These are phyloP conservation scores for Monochamus alternatus DNA, from an alignment of 2,888 invertebrate genomes.

Conservation along the genomic window DNA sequence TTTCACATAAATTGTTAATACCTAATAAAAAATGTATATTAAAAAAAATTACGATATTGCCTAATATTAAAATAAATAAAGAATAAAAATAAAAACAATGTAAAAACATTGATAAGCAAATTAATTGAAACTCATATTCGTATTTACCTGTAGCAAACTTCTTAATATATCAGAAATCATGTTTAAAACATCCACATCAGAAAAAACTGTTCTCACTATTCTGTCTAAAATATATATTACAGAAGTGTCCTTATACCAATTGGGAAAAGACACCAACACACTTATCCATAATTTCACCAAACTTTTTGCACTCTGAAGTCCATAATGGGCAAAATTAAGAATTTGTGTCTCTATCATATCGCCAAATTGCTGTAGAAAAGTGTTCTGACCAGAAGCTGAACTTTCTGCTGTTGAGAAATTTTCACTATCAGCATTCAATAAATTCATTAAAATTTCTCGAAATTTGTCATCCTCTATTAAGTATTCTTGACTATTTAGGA, in stretches of 20 bases:
- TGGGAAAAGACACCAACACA: constrained; percentile 76
- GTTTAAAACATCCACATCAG: constrained; percentile 74
- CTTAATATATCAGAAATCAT: constrained; percentile 71
- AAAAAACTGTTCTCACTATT: constrained; percentile 78
- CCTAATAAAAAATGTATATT: too few species aligned
- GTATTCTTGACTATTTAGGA: constrained; percentile 78
- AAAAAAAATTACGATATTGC: too few species aligned
- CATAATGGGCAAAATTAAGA: constrained; percentile 73
- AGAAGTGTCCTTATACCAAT: constrained; percentile 79
- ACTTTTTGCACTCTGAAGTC: constrained; percentile 72
- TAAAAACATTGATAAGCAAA: too few species aligned
- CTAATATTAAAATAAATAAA: too few species aligned
- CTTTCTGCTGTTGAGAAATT: constrained; percentile 85
- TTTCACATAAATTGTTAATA: too few species aligned
- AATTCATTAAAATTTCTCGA: constrained; percentile 66
- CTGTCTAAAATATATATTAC: constrained; percentile 81
- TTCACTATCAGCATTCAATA: constrained; percentile 82
- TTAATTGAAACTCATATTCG: too few species aligned
- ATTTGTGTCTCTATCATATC: constrained; percentile 84
- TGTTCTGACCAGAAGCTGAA: constrained; percentile 76
- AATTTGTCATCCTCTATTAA: constrained; percentile 76
- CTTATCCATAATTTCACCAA: constrained; percentile 81
- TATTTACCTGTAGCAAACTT: constrained; percentile 72
- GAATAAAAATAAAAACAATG: too few species aligned
- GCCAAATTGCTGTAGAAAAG: constrained; percentile 78